Evolutionary conservation across 2,797 vertebrate genomes (phyloP), one percentile per base, ranked within the genome.

Genomic region (Enteromius fasciolatus): DNA sequence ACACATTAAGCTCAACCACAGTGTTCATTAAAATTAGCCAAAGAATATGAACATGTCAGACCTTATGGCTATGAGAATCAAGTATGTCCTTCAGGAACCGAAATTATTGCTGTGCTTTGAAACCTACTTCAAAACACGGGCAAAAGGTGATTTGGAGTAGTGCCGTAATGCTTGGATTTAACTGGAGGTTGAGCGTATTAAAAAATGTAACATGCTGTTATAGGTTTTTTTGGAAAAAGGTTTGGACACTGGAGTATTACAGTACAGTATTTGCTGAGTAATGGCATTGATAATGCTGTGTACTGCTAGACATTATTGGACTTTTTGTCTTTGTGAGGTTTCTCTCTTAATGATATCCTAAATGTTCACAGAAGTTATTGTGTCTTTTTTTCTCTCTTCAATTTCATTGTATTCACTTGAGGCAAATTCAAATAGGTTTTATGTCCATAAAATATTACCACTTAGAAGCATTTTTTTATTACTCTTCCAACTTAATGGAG

Each of bases 241-340:
- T 80, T 80, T 46, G 39, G 52, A 41, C 77, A 57, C 50, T 79
- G 15, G 66, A 69, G 66, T 69, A 54, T 20, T 17, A 2, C 52
- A 57, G 52, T 17, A 2, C 52, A 57, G 52, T 57, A 73, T 57
- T 79, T 69, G 23, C 33, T 15, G 50, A 69, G 23, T 57, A 41
- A 69, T 57, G 48, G 18, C 9, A 12, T 67, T 79, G 50, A 28
- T 39, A 69, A 57, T 79, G 50, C 39, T 70, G 39, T 81, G 41
- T 81, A 48, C 20, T 63, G 79, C 68, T 31, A 36, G 44, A 73
- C 44, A 70, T 61, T 80, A 80, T 61, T 80, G 41, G 39, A 72
- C 41, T 72, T 70, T 46, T 41, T 61, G 52, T 44, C 18, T 72
- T 70, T 48, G 67, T 72, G 54, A 33, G 28, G 14, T 33, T 80